phyloP scores from a whole-genome alignment of 1,140 invertebrate genomes.

The Maniola jurtina region DNA sequence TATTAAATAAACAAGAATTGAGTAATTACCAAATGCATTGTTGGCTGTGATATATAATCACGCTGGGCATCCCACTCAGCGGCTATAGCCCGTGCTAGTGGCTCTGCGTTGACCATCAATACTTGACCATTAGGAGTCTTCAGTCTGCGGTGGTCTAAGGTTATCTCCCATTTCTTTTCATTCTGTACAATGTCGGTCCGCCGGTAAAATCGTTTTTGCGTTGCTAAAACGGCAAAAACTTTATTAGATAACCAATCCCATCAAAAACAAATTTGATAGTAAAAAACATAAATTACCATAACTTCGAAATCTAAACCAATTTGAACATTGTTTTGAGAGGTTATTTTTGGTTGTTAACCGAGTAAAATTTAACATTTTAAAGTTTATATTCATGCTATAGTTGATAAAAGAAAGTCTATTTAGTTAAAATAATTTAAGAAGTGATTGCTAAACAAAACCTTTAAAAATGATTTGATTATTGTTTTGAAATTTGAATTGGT shows the following conservation, averaged over 20 bases:
- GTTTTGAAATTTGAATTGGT: too few species aligned
- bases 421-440: too few species aligned
- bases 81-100: conserved; percentile 93
- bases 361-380: neutral
- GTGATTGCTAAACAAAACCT: too few species aligned
- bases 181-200: conserved; percentile 62
- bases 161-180: conserved; percentile 67
- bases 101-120: conserved; percentile 89
- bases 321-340: neutral
- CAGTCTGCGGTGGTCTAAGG: conserved; percentile 84
- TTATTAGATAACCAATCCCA: neutral
- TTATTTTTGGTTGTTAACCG: neutral
- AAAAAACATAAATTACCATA: conserved; percentile 18
- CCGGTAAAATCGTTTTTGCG: conserved; percentile 62
- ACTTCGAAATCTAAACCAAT: conserved; percentile 8
- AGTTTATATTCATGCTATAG: neutral
- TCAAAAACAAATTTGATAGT: neutral
- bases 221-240: conserved; percentile 39
- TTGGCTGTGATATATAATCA: conserved; percentile 86
- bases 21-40: conserved; percentile 92
- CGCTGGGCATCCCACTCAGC: conserved; percentile 95
- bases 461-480: too few species aligned
- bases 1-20: neutral
- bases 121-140: conserved; percentile 92
- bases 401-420: too few species aligned